These are phyloP conservation scores for Petrophora chlorosata DNA, from an alignment of 2,888 invertebrate species.

Conservation along the genomic window DNA sequence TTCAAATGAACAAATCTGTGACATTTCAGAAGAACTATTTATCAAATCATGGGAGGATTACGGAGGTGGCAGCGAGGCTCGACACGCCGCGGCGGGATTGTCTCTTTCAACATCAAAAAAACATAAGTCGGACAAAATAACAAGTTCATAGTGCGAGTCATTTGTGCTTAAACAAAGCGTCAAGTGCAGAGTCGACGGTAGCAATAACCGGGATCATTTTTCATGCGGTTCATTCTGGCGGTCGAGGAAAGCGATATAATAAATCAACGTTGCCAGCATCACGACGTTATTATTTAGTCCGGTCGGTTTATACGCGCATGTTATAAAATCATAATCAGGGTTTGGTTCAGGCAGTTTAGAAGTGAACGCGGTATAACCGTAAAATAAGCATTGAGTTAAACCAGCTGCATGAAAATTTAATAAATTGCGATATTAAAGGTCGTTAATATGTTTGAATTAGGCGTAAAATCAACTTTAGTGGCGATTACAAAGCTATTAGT, in stretches of 20 bases:
- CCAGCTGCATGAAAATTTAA: constrained; percentile 7
- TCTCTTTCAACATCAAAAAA: constrained; percentile 48
- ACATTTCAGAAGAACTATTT: constrained; percentile 58
- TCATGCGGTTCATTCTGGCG: constrained; percentile 82
- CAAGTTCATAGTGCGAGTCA: constrained; percentile 78
- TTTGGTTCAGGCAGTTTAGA: constrained; percentile 22
- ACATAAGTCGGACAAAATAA: constrained; percentile 69
- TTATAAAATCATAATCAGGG: constrained; percentile 59
- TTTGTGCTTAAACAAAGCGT: constrained; percentile 83
- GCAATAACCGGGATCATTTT: constrained; percentile 82
- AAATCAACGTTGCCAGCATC: constrained; percentile 82
- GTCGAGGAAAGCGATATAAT: constrained; percentile 81
- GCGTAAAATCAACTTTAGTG: not conserved
- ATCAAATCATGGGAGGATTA: constrained; percentile 54
- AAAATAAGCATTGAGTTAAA: constrained; percentile 10
- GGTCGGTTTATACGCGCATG: constrained; percentile 72
- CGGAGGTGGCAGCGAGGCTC: constrained; percentile 35
- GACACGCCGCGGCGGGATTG: constrained; percentile 36
- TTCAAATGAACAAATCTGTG: constrained; percentile 4
- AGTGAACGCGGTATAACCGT: constrained; percentile 7
- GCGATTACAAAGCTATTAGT: not conserved
- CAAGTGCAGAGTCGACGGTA: constrained; percentile 79
- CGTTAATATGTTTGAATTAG: constrained; percentile 13
- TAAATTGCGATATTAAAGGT: constrained; percentile 7
- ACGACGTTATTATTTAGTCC: constrained; percentile 80